Evolutionary conservation across 2,888 invertebrate species (phyloP).

Genomic region (Rosalia funebris): DNA sequence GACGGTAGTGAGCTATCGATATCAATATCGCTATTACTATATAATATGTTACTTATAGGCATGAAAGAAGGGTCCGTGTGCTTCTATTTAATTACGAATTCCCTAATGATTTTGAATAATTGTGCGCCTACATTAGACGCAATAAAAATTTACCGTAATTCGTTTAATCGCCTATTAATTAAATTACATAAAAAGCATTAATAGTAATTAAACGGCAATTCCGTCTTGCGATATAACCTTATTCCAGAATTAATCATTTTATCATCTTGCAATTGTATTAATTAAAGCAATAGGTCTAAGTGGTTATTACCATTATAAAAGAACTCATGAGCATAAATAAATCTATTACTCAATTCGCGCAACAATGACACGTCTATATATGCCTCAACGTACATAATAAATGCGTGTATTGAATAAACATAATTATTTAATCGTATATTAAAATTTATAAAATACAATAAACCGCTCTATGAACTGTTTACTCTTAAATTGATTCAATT

Average conservation of each 20-base stretch:
- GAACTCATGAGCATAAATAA: constrained; percentile 43
- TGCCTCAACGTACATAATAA: constrained; percentile 36
- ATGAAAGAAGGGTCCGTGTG: too few species aligned
- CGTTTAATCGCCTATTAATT: constrained; percentile 59
- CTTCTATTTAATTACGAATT: too few species aligned
- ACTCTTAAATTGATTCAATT: constrained; percentile 23
- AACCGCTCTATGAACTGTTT: constrained; percentile 9
- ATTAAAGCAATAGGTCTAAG: constrained; percentile 56
- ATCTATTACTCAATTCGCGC: constrained; percentile 47
- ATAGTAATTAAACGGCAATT: constrained; percentile 55
- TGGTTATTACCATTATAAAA: constrained; percentile 50
- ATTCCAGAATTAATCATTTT: constrained; percentile 51
- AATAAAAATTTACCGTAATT: constrained; percentile 50
- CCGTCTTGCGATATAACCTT: constrained; percentile 44
- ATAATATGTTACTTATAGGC: not conserved
- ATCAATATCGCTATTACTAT: too few species aligned
- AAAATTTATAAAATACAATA: constrained; percentile 33
- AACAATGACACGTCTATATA: constrained; percentile 37
- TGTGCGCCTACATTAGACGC: constrained; percentile 40
- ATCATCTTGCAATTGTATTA: constrained; percentile 52
- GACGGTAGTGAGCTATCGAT: too few species aligned
- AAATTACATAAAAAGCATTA: constrained; percentile 58
- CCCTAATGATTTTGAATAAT: constrained; percentile 33
- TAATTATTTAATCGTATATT: constrained; percentile 38
- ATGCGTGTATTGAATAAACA: constrained; percentile 34